phyloP scores from a whole-genome alignment of 1,140 invertebrate genomes.

The Pogonus chalceus region DNA sequence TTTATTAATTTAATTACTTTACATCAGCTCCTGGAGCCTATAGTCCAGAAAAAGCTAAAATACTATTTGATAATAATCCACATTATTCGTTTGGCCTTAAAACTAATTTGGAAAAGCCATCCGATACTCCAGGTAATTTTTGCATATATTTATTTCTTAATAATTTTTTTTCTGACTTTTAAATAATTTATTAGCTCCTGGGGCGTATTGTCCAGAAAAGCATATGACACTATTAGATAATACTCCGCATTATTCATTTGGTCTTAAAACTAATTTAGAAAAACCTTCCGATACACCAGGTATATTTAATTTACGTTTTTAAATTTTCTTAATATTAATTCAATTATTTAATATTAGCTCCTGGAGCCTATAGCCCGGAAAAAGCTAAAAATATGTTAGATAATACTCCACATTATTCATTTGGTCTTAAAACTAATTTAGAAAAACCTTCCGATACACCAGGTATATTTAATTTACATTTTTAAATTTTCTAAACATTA shows the following conservation, averaged over 20 bases:
- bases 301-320: too few species aligned
- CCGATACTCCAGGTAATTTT: slow-evolving; percentile 42
- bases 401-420: slow-evolving; percentile 58
- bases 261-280: slow-evolving; percentile 35
- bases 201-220: slow-evolving; percentile 39
- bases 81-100: slow-evolving; percentile 56
- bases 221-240: slow-evolving; percentile 45
- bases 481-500: neutral
- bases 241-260: slow-evolving; percentile 48
- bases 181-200: neutral
- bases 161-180: neutral
- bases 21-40: slow-evolving; percentile 57
- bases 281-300: slow-evolving; percentile 29
- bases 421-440: slow-evolving; percentile 48
- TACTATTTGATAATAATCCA: slow-evolving; percentile 49
- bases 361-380: slow-evolving; percentile 72
- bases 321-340: too few species aligned
- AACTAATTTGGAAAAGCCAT: slow-evolving; percentile 42
- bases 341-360: too few species aligned
- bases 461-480: slow-evolving; percentile 36
- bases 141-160: neutral
- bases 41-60: slow-evolving; percentile 56
- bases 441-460: slow-evolving; percentile 50
- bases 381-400: slow-evolving; percentile 55
- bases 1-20: slow-evolving; percentile 10